Evolutionary conservation across 2,888 invertebrate species (phyloP), one percentile per base, ranked within the genome.

Genomic region (Harpalus rufipes): DNA sequence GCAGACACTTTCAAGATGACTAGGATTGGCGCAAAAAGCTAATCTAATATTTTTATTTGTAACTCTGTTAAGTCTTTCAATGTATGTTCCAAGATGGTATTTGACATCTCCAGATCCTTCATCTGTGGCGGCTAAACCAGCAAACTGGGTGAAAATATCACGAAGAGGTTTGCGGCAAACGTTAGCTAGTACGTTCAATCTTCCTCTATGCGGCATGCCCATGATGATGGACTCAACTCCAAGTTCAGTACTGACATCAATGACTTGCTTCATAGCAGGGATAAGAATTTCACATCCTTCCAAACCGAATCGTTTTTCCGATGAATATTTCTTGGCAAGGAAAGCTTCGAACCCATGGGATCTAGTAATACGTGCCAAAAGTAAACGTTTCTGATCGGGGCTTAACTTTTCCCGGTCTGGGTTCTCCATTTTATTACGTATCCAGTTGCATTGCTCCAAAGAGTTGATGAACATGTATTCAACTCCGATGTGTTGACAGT

Each of bases 391-490:
- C 91, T 98, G 96, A 88, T 99, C 98, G 86, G 94, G 93, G 85
- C 94, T 94, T 90, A 99, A 95, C 89, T 96, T 95, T 92, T 97
- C 96, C 14, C 94, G 92, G 65, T 96, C 96, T 10, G 99, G 99
- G 0, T 97, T 96, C 91, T 99, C 99, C 93, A 99, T 96, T 86
- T 96, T 95, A 91, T 98, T 96, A 87, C 99, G 93, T 89, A 99
- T 99, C 99, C 99, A 99, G 91, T 99, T 98, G 91, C 98, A 98
- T 91, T 99, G 99, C 89, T 99, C 99, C 91, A 98, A 92, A 51
- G 98, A 99, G 92, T 99, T 99, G 90, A 99, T 98, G 92, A 99
- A 99, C 99, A 99, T 99, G 91, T 98, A 99, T 91, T 99, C 99
- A 1, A 98, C 97, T 58, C 99, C 99, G 88, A 99, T 99, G 91